These are phyloP conservation scores for Myxocyprinus asiaticus DNA, from an alignment of 2,113 vertebrate genomes.

Conservation along the genomic window DNA sequence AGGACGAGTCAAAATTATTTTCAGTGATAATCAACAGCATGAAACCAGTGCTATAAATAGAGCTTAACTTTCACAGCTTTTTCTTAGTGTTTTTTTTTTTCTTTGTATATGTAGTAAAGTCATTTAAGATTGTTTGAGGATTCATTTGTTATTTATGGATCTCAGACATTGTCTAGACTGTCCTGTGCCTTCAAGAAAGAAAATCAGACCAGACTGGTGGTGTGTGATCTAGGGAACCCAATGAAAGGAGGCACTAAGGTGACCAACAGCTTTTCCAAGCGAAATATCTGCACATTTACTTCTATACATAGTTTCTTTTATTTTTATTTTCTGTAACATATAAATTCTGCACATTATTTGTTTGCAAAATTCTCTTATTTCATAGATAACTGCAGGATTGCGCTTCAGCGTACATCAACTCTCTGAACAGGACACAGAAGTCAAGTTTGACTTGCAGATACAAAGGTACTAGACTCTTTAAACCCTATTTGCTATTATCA, in stretches of 20 bases:
- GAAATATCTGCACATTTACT: not conserved
- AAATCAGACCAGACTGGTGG: conserved; percentile 91
- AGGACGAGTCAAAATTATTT: too few species aligned
- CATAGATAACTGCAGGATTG: conserved; percentile 84
- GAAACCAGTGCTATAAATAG: too few species aligned
- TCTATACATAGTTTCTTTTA: too few species aligned
- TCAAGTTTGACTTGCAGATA: conserved; percentile 91
- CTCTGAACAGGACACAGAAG: conserved; percentile 92
- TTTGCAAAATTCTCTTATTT: conserved; percentile 38
- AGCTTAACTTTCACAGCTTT: too few species aligned
- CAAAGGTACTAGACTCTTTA: conserved; percentile 86
- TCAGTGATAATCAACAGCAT: too few species aligned
- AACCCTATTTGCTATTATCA: not conserved
- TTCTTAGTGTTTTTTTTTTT: too few species aligned
- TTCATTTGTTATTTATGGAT: conserved; percentile 4
- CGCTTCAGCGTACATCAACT: conserved; percentile 93
- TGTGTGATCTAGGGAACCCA: conserved; percentile 97
- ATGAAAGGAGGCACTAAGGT: conserved; percentile 97
- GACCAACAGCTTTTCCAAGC: not conserved
- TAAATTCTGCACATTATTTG: too few species aligned
- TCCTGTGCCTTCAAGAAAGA: conserved; percentile 95
- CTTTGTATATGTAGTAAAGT: not conserved
- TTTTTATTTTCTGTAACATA: too few species aligned
- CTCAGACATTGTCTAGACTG: conserved; percentile 82
- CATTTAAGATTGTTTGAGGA: not conserved